phyloP scores from a whole-genome alignment of 2,797 vertebrate species.

The Buceros bicornis region DNA sequence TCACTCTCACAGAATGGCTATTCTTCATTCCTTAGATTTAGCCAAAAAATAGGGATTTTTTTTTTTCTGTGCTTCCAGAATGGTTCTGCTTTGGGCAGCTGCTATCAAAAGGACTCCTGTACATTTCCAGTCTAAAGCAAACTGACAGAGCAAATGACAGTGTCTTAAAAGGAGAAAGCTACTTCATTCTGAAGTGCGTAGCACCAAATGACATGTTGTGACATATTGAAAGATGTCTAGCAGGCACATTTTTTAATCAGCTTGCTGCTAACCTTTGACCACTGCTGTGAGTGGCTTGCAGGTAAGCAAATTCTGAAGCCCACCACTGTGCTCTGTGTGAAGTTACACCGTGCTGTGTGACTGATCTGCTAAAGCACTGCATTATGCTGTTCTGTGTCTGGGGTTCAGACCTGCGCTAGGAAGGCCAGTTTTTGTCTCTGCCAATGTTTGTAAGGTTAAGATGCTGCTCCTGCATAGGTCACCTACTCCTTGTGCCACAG shows the following conservation, averaged over 20 bases:
- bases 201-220: slow-evolving; percentile 54
- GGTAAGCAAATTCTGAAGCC: slow-evolving; percentile 55
- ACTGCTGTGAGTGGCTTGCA: not conserved
- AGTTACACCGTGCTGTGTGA: not conserved
- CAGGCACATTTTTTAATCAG: slow-evolving; percentile 71
- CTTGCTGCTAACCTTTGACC: slow-evolving; percentile 57
- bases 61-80: not conserved
- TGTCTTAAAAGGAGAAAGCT: slow-evolving; percentile 44
- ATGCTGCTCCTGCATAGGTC: not conserved
- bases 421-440: not conserved
- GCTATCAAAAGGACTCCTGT: not conserved
- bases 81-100: not conserved
- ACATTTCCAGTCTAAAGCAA: slow-evolving; percentile 27
- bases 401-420: not conserved
- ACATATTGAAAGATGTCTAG: slow-evolving; percentile 64
- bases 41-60: not conserved
- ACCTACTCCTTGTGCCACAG: not conserved
- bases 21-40: not conserved
- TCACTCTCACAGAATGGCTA: not conserved
- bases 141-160: slow-evolving; percentile 41
- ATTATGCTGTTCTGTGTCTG: not conserved
- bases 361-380: not conserved
- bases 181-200: slow-evolving; percentile 44
- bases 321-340: not conserved
- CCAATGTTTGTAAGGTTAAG: not conserved